Evolutionary conservation across 2,888 invertebrate genomes (phyloP).

Genomic region (Gortyna flavago): DNA sequence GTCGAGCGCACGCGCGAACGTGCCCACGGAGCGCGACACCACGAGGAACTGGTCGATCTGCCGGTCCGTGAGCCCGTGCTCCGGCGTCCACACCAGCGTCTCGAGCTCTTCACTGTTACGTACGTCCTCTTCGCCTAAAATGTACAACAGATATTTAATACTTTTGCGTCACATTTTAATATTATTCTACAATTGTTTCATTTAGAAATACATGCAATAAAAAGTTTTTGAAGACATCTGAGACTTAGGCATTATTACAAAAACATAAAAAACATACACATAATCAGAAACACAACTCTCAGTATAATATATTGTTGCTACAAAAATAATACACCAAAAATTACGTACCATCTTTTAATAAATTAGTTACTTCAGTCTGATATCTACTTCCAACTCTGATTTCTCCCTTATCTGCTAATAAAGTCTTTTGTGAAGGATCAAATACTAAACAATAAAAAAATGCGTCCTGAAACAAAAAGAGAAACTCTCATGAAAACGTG

Average conservation of each 20-base stretch:
- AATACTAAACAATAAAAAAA: conserved; percentile 99
- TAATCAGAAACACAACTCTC: neutral
- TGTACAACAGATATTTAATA: conserved; percentile 9
- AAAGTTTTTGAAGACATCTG: neutral
- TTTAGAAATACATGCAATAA: neutral
- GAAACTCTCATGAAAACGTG: conserved; percentile 52
- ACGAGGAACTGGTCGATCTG: conserved; percentile 99
- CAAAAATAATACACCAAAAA: neutral
- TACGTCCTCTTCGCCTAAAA: conserved; percentile 91
- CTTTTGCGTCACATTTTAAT: conserved; percentile 3
- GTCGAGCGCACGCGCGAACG: conserved; percentile 99
- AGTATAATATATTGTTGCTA: neutral
- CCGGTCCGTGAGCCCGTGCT: conserved; percentile 96
- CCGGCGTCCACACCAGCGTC: conserved; percentile 98
- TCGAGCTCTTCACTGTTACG: conserved; percentile 95
- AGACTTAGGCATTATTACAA: neutral
- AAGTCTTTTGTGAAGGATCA: conserved; percentile 99
- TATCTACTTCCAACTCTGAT: conserved; percentile 97
- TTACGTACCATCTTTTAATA: conserved; percentile 93
- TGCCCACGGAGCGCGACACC: conserved; percentile 98
- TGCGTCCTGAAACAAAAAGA: conserved; percentile 94
- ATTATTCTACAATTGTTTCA: neutral
- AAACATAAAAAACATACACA: neutral
- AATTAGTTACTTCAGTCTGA: conserved; percentile 97
- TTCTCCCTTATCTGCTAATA: conserved; percentile 99